Evolutionary conservation across 1,140 invertebrate genomes (phyloP).

Genomic region (Apis cerana): DNA sequence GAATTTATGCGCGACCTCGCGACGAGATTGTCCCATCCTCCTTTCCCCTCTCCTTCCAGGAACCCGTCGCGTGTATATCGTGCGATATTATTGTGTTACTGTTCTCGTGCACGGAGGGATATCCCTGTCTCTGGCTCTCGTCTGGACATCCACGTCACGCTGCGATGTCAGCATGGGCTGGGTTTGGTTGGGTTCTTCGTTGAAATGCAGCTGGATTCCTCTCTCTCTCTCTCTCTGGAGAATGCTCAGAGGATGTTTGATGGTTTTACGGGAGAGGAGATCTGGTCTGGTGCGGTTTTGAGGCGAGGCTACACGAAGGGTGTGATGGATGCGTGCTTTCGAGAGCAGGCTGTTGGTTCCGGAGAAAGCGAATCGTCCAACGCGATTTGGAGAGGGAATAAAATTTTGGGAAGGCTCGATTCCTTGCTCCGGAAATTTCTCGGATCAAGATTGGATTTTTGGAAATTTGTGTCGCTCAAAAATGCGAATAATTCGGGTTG

Average conservation of each 20-base stretch:
- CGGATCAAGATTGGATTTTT: no score
- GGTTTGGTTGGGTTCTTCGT: background rate
- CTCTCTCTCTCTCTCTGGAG: no score
- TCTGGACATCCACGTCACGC: background rate
- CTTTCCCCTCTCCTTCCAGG: conserved; percentile 26
- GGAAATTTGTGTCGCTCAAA: no score
- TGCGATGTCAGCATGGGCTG: background rate
- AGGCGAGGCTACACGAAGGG: background rate
- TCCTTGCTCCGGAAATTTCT: no score
- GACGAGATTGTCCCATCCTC: conserved; percentile 41
- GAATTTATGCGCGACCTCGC: conserved; percentile 50
- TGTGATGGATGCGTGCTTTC: background rate
- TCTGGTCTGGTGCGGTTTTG: background rate
- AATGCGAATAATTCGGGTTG: no score
- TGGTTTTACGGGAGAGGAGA: background rate
- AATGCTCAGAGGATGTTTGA: background rate
- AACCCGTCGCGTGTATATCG: conserved; percentile 30
- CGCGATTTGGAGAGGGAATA: no score
- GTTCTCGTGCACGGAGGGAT: conserved; percentile 15
- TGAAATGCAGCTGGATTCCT: background rate
- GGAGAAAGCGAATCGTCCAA: no score
- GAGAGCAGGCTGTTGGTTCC: no score
- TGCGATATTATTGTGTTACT: conserved; percentile 47
- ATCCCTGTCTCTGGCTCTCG: conserved; percentile 1
- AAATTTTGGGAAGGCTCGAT: no score